Evolutionary conservation across 2,797 vertebrate genomes (phyloP), one percentile per base, ranked within the genome.

Genomic region (Urophycis tenuis): DNA sequence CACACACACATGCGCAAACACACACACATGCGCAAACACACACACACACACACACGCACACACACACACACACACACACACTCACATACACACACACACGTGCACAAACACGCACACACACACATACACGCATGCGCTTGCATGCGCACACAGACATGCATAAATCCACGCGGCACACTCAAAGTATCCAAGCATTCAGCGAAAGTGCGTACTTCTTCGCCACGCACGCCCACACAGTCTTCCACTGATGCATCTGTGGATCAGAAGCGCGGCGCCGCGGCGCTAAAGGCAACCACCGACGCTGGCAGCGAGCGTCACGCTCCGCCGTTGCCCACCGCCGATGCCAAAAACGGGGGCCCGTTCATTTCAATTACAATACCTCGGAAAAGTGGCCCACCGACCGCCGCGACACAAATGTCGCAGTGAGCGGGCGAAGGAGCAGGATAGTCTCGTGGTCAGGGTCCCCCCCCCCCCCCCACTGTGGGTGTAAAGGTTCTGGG

Each of bases 131-230:
- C 60, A 75, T 14, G 34, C 25, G n/a, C n/a, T n/a, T n/a, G n/a
- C n/a, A n/a, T n/a, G n/a, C n/a, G n/a, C n/a, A n/a, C n/a, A 70
- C 60, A 41, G n/a, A 69, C 60, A 70, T 35, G 67, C 36, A 73
- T 71, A 45, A 29, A 81, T 45, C 74, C 10, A 64, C 53, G n/a
- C n/a, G 29, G 29, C 53, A 64, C 53, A 64, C 53, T 25, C 35
- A 71, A 30, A 81, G n/a, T 49, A 77, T 53, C 34, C 70, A 29
- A 81, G 76, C 72, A 82, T 78, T 64, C 77, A 87, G 82, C 86
- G 87, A 88, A 91, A 89, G 86, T 86, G 76, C 83, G 85, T 84
- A 85, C 83, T 87, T 89, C 88, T 87, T 84, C 60, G 74, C 80
- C 83, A 81, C 82, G 85, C 81, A 86, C 86, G 78, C 86, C 82